These are phyloP conservation scores for Venustaconcha ellipsiformis DNA, from an alignment of 1,140 invertebrate species.

Conservation along the genomic window DNA sequence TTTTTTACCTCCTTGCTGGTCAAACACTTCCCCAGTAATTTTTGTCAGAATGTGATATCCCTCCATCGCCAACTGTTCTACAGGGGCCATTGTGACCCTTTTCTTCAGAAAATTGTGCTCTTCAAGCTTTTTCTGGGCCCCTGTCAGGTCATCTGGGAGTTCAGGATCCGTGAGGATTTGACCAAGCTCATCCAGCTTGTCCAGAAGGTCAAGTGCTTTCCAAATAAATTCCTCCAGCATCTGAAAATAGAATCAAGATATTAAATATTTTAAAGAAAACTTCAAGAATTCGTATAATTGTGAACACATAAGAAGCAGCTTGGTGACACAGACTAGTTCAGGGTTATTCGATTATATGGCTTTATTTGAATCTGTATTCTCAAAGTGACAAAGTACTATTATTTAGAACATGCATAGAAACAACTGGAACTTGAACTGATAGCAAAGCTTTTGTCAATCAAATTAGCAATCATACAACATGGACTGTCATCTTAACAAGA, in stretches of 20 bases:
- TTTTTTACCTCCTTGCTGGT: conserved; percentile 38
- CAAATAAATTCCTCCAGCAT: conserved; percentile 95
- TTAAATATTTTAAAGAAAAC: too few species aligned
- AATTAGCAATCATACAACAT: too few species aligned
- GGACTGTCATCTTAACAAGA: too few species aligned
- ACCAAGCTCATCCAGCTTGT: conserved; percentile 83
- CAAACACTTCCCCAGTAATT: conserved; percentile 58
- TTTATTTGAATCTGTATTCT: too few species aligned
- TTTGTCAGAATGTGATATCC: conserved; percentile 68
- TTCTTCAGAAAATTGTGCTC: conserved; percentile 95
- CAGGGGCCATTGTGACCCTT: conserved; percentile 91
- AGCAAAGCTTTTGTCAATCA: too few species aligned
- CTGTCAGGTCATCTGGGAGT: conserved; percentile 83
- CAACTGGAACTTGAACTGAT: too few species aligned
- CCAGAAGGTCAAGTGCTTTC: conserved; percentile 92
- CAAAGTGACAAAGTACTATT: too few species aligned
- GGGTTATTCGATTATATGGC: too few species aligned
- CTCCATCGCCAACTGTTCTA: conserved; percentile 88
- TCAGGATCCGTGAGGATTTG: conserved; percentile 86
- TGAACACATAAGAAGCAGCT: too few species aligned
- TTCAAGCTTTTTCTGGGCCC: conserved; percentile 91
- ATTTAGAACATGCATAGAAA: too few species aligned
- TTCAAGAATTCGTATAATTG: too few species aligned
- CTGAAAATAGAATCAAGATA: conserved; percentile 44
- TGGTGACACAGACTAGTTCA: too few species aligned